phyloP scores from a whole-genome alignment of 2,888 invertebrate genomes.

The Macaria notata region DNA sequence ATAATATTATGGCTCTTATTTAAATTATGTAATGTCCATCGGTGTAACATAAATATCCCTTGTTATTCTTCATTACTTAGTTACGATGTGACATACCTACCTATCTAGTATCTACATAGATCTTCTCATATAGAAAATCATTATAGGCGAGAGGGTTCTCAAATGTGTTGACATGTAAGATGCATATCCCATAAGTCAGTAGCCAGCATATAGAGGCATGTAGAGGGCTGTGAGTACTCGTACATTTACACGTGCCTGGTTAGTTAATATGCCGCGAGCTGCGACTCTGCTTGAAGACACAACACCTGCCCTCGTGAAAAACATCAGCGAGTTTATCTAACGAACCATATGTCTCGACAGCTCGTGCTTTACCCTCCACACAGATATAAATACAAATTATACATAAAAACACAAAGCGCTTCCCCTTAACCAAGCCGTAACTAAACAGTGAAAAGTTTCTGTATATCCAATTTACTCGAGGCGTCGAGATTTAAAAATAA shows the following conservation, averaged over 20 bases:
- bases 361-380: slow-evolving; percentile 59
- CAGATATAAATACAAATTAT: slow-evolving; percentile 58
- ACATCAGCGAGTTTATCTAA: slow-evolving; percentile 57
- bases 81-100: no score
- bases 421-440: slow-evolving; percentile 71
- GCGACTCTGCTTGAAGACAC: slow-evolving; percentile 35
- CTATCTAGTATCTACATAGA: no score
- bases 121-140: no score
- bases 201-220: no score
- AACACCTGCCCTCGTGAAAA: slow-evolving; percentile 57
- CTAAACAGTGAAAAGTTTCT: slow-evolving; percentile 64
- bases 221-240: no score
- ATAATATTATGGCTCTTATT: no score
- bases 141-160: no score
- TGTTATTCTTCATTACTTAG: no score
- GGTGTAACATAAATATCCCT: no score
- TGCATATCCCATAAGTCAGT: no score
- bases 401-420: slow-evolving; percentile 60
- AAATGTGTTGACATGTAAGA: no score
- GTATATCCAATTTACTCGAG: slow-evolving; percentile 65
- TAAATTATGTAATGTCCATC: no score
- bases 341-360: slow-evolving; percentile 68
- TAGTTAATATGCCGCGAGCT: slow-evolving; percentile 5
- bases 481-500: slow-evolving; percentile 74
- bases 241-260: slow-evolving; percentile 6